Evolutionary conservation across 2,113 vertebrate species (phyloP).

Genomic region (Nycticorax nycticorax): DNA sequence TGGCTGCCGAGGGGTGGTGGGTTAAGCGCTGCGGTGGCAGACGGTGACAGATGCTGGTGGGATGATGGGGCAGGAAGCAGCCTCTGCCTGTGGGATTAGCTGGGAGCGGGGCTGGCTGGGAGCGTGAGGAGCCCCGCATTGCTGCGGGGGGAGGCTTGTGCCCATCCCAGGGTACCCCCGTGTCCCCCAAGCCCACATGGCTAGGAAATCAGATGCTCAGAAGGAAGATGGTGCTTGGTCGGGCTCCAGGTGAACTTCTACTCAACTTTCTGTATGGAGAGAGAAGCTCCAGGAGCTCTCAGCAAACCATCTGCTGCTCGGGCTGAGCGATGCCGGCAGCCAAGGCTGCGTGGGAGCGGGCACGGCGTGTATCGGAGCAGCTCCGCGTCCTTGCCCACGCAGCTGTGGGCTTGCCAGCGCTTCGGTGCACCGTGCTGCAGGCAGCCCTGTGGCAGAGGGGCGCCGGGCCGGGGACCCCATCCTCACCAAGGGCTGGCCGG

Average conservation of each 20-base stretch:
- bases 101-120: neutral
- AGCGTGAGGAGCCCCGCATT: accelerated
- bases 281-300: neutral
- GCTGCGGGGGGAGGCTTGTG: accelerated
- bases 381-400: neutral
- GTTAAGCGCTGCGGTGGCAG: accelerated
- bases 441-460: neutral
- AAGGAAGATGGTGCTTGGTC: neutral
- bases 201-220: neutral
- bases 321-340: neutral
- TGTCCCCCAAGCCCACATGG: accelerated
- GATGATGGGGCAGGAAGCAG: conserved; percentile 26
- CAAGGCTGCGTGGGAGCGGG: conserved; percentile 47
- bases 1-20: neutral
- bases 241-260: conserved; percentile 23
- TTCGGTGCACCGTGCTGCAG: neutral
- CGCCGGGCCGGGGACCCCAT: accelerated
- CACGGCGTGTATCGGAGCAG: neutral
- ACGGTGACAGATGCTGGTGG: conserved; percentile 21
- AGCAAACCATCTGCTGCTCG: neutral
- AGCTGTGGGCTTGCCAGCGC: neutral
- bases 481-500: neutral
- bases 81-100: neutral
- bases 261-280: neutral
- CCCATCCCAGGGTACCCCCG: neutral